These are phyloP conservation scores for Balaeniceps rex DNA, from an alignment of 2,113 vertebrate genomes.

Conservation along the genomic window DNA sequence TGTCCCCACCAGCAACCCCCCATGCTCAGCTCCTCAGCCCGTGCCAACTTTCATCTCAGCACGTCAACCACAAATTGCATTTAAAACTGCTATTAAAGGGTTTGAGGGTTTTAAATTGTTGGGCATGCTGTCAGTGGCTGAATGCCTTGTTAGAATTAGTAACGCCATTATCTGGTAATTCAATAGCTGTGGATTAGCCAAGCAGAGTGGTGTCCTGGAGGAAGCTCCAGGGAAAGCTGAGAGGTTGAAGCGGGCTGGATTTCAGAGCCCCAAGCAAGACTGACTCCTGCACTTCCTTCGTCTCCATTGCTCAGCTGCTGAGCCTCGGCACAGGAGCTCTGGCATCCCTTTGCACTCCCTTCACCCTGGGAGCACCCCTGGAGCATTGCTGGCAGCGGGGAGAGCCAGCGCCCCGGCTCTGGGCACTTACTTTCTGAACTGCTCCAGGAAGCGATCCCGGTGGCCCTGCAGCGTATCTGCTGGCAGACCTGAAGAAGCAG, in stretches of 20 bases:
- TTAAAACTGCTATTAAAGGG: not conserved
- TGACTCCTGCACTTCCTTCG: not conserved
- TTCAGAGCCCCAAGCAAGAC: not conserved
- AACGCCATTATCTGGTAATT: not conserved
- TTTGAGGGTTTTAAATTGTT: not conserved
- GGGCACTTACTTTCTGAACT: constrained; percentile 91
- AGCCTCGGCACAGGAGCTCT: not conserved
- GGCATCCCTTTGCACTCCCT: rapidly evolving
- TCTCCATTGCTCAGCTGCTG: not conserved
- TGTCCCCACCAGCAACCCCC: not conserved
- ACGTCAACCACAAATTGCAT: not conserved
- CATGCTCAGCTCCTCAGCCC: rapidly evolving
- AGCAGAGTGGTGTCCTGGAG: not conserved
- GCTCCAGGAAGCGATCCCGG: constrained; percentile 96
- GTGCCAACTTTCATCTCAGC: not conserved
- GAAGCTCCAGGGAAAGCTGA: not conserved
- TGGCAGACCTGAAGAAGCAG: constrained; percentile 83
- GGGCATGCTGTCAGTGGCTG: rapidly evolving
- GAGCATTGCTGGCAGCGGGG: rapidly evolving
- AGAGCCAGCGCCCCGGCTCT: rapidly evolving
- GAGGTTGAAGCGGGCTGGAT: not conserved
- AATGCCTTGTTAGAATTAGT: not conserved
- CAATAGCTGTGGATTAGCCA: not conserved
- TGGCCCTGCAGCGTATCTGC: constrained; percentile 96
- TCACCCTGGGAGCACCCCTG: not conserved